Evolutionary conservation across 1,140 invertebrate genomes (phyloP), one percentile per base, ranked within the genome.

Genomic region (Drosophila asahinai): DNA sequence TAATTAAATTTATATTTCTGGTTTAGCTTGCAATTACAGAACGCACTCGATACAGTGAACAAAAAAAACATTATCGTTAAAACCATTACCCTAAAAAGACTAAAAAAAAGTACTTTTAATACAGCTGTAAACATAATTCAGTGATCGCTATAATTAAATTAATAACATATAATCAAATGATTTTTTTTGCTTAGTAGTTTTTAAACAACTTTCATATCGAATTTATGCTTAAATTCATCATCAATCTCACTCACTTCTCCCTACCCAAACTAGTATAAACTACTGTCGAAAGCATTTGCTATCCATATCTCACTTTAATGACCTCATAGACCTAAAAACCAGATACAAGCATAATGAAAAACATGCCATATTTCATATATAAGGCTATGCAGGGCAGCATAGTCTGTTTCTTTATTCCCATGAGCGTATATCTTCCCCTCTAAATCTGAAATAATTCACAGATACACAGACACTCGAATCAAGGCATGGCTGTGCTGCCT

Each of bases 361-460:
- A 6, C 27, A 45, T 40, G 8, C 33, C 12, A n/a, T 25, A 45
- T 38, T 25, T 14, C 43, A 36, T 5, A 19, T 17, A 25, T 19
- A 57, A 48, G 0, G 3, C 12, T 22, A 52, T 27, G 15, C 38
- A 52, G 47, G 33, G 30, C 38, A 65, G 27, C 67, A 70, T 70
- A 52, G 67, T 67, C 49, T 73, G 52, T 73, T 73, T 73, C 67
- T 73, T 59, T 73, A 61, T 73, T 72, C 68, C 67, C 70, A 60
- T 61, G 67, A 61, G 45, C 12, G 17, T 43, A 55, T 73, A 72
- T 73, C 52, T 59, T 59, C 66, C 62, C 66, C 66, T 51, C 45
- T 8, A 30, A 71, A 71, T 71, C 67, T 71, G 67, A 68, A 68
- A 43, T 36, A 71, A 48, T 40, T 66, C 40, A 63, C 63, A 45